Conservation (phyloP, 2,113 vertebrate species). For the Pantherophis guttatus region DNA sequence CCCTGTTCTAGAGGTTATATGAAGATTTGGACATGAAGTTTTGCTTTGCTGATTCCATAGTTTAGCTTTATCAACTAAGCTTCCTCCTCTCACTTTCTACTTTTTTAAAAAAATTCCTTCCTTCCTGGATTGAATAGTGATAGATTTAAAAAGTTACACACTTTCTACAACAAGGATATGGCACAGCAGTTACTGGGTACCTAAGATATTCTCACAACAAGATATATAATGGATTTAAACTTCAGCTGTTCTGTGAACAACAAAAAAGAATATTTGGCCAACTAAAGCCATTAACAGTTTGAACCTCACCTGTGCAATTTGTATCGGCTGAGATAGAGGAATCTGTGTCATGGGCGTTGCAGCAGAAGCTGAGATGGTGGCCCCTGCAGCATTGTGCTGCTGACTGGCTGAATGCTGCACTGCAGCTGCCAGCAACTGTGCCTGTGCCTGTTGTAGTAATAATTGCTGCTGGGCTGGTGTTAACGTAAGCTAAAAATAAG, state of each 20-base stretch:
- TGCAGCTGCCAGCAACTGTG: slow-evolving; percentile 94
- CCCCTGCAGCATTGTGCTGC: slow-evolving; percentile 93
- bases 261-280: background rate
- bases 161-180: background rate
- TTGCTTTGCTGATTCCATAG: background rate
- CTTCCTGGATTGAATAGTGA: background rate
- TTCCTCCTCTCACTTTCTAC: background rate
- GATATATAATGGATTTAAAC: background rate
- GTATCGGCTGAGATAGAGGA: slow-evolving; percentile 95
- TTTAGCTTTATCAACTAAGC: background rate
- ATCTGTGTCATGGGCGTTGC: slow-evolving; percentile 97
- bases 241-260: background rate
- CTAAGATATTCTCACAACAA: background rate
- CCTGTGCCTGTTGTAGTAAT: slow-evolving; percentile 95
- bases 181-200: background rate
- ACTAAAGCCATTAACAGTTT: slow-evolving; percentile 6
- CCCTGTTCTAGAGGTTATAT: background rate
- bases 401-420: slow-evolving; percentile 96
- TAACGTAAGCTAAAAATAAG: slow-evolving; percentile 84
- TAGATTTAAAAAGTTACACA: background rate
- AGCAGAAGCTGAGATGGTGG: slow-evolving; percentile 97
- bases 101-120: background rate
- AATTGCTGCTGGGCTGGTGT: slow-evolving; percentile 96
- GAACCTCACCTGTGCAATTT: slow-evolving; percentile 87
- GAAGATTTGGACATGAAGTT: background rate